phyloP scores from a whole-genome alignment of 2,113 vertebrate species.

The Archilochus colubris region DNA sequence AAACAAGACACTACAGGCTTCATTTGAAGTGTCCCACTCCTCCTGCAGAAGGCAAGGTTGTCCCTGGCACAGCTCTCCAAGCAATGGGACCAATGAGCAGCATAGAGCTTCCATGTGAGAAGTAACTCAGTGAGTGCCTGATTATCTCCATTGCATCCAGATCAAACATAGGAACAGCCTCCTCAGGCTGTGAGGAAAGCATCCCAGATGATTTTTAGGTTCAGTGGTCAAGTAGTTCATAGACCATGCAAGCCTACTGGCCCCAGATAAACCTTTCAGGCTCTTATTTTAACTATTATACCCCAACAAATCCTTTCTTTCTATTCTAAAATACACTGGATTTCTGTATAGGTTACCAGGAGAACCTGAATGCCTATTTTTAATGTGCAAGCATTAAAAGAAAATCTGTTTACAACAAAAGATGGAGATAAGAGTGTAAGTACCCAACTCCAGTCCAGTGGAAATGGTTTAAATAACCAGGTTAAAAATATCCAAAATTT shows the following conservation, averaged over 20 bases:
- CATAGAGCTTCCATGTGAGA: rapidly evolving
- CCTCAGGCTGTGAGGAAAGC: rapidly evolving
- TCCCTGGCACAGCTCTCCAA: not conserved
- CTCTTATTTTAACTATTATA: not conserved
- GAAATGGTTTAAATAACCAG: not conserved
- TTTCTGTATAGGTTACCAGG: not conserved
- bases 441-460: not conserved
- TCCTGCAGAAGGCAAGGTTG: not conserved
- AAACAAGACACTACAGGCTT: not conserved
- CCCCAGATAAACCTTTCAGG: not conserved
- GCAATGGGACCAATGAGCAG: not conserved
- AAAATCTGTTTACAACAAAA: not conserved
- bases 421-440: not conserved
- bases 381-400: not conserved
- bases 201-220: no score
- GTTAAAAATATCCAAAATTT: constrained; percentile 15
- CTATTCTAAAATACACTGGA: not conserved
- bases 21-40: not conserved
- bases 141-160: rapidly evolving
- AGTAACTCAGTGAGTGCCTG: not conserved
- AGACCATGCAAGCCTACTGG: rapidly evolving
- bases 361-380: not conserved
- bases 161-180: not conserved
- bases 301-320: not conserved
- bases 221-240: not conserved